phyloP scores from a whole-genome alignment of 2,797 vertebrate genomes.

The Enteromius anoplus region DNA sequence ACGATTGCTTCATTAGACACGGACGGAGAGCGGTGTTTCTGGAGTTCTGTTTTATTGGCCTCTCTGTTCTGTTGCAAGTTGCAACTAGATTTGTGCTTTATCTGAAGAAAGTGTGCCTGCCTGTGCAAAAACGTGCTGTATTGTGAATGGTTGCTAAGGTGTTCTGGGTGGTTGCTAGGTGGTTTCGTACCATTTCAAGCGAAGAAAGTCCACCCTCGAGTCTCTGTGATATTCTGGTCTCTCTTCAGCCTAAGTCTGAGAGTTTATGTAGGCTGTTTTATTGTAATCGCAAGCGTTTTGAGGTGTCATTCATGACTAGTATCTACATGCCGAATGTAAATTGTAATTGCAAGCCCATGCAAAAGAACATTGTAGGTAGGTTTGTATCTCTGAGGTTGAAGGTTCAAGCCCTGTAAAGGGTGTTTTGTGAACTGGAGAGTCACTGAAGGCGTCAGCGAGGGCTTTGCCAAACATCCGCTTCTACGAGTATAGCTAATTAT shows the following conservation, averaged over 20 bases:
- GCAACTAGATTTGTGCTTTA: not conserved
- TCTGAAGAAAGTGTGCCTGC: not conserved
- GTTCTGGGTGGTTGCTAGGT: slow-evolving; percentile 17
- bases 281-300: slow-evolving; percentile 3
- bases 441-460: not conserved
- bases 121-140: not conserved
- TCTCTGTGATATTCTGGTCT: slow-evolving; percentile 10
- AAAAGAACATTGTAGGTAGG: slow-evolving; percentile 18
- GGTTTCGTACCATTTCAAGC: slow-evolving; percentile 1
- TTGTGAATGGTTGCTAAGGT: slow-evolving; percentile 15
- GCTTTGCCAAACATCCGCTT: not conserved
- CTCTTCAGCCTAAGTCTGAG: not conserved
- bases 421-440: not conserved
- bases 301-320: slow-evolving; percentile 61
- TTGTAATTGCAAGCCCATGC: slow-evolving; percentile 15
- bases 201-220: slow-evolving; percentile 36
- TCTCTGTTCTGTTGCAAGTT: not conserved
- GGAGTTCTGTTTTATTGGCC: not conserved
- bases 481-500: not conserved
- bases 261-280: not conserved
- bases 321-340: slow-evolving; percentile 22
- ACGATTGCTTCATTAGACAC: not conserved
- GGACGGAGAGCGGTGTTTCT: not conserved
- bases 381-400: slow-evolving; percentile 26
- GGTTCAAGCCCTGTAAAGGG: not conserved